phyloP scores from a whole-genome alignment of 1,140 invertebrate species.

The Probaryconus sp. region DNA sequence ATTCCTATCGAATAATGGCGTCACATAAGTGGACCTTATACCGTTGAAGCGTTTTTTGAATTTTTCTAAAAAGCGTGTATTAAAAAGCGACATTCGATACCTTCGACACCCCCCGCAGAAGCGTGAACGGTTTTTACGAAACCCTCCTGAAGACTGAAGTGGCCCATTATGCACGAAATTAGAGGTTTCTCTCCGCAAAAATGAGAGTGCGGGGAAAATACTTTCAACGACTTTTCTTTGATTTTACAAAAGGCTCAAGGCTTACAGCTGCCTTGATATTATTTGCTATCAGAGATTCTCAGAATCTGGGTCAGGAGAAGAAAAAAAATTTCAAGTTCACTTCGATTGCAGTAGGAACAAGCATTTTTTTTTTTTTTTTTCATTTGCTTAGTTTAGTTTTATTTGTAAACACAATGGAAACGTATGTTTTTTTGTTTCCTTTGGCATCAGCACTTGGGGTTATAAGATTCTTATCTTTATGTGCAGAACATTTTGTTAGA shows the following conservation, averaged over 20 bases:
- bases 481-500: too few relatives aligned
- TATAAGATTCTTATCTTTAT: too few relatives aligned
- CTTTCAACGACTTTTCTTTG: constrained; percentile 52
- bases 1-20: constrained; percentile 36
- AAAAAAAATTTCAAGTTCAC: constrained; percentile 44
- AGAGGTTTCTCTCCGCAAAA: constrained; percentile 66
- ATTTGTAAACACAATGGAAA: constrained; percentile 15
- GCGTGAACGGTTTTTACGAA: constrained; percentile 41
- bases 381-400: constrained; percentile 14
- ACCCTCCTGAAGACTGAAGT: constrained; percentile 56
- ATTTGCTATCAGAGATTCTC: constrained; percentile 54
- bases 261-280: constrained; percentile 62
- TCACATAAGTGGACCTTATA: constrained; percentile 32
- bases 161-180: constrained; percentile 73
- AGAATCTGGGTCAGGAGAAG: constrained; percentile 53
- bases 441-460: constrained; percentile 12
- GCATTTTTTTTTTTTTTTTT: constrained; percentile 14
- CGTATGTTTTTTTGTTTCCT: neutral
- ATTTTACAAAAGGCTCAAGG: constrained; percentile 20
- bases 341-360: constrained; percentile 5
- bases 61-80: constrained; percentile 46
- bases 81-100: constrained; percentile 39
- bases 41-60: constrained; percentile 51
- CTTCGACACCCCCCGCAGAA: constrained; percentile 37
- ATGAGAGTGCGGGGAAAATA: constrained; percentile 41